Conservation (phyloP, 1,140 invertebrate species). For the Rhynchophorus ferrugineus region DNA sequence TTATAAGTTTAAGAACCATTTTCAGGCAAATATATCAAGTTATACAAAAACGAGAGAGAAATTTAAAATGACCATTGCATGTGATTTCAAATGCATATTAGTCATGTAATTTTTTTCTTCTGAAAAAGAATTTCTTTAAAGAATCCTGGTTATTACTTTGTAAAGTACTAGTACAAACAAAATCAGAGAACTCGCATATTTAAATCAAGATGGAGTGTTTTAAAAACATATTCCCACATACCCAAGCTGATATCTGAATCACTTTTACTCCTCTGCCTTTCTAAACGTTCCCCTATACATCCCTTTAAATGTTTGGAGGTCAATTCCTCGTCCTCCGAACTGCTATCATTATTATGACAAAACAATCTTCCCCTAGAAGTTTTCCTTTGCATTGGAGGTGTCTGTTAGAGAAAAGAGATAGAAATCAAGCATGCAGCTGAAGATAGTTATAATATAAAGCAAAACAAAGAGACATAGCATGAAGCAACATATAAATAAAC, state of each 20-base stretch:
- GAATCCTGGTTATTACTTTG: too few relatives aligned
- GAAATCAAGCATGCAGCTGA: slow-evolving; percentile 12
- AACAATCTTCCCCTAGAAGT: slow-evolving; percentile 17
- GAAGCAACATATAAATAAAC: too few relatives aligned
- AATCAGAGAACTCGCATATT: too few relatives aligned
- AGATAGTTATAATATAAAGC: neutral
- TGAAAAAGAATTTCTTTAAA: too few relatives aligned
- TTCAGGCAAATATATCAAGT: too few relatives aligned
- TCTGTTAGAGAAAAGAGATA: slow-evolving; percentile 14
- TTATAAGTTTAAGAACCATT: too few relatives aligned
- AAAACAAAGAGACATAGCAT: slow-evolving; percentile 1
- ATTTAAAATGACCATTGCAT: too few relatives aligned
- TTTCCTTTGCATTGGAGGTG: slow-evolving; percentile 12
- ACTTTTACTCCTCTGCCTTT: slow-evolving; percentile 14
- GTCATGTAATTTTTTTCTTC: too few relatives aligned
- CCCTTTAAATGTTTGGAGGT: slow-evolving; percentile 9
- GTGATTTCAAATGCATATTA: too few relatives aligned
- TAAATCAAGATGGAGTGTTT: too few relatives aligned
- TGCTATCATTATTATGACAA: slow-evolving; percentile 24
- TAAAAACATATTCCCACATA: slow-evolving; percentile 3
- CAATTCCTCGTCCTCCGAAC: slow-evolving; percentile 13
- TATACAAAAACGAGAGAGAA: too few relatives aligned
- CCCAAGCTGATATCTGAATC: slow-evolving; percentile 15
- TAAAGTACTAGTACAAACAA: too few relatives aligned
- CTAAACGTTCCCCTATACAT: slow-evolving; percentile 2